These are phyloP conservation scores for Polyodon spathula DNA, from an alignment of 2,113 vertebrate species.

Conservation along the genomic window DNA sequence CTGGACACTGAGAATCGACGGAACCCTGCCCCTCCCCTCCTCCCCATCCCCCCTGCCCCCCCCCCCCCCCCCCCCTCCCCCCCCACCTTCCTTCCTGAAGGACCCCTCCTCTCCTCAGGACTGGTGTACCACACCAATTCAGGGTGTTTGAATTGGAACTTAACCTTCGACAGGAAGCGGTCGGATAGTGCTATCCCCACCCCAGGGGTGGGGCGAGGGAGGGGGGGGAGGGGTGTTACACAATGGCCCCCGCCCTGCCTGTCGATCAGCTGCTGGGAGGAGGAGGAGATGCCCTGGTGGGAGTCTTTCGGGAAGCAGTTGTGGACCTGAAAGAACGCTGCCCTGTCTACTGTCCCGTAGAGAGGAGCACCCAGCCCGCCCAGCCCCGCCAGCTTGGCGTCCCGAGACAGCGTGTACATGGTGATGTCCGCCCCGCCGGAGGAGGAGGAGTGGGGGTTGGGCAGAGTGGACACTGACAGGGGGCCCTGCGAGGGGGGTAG, in stretches of 20 bases:
- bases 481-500: slow-evolving; percentile 48
- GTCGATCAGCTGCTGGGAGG: neutral
- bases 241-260: slow-evolving; percentile 28
- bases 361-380: slow-evolving; percentile 51
- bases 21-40: neutral
- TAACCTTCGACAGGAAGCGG: slow-evolving; percentile 62
- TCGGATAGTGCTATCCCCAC: slow-evolving; percentile 54
- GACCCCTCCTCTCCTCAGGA: slow-evolving; percentile 35
- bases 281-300: no score
- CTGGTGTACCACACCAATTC: slow-evolving; percentile 84
- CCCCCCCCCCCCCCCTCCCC: slow-evolving; percentile 27
- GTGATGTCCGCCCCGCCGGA: slow-evolving; percentile 74
- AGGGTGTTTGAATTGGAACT: slow-evolving; percentile 78
- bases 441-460: slow-evolving; percentile 60
- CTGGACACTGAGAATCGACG: no score
- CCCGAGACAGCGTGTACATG: slow-evolving; percentile 80
- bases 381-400: slow-evolving; percentile 69
- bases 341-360: slow-evolving; percentile 66
- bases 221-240: slow-evolving; percentile 46
- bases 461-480: slow-evolving; percentile 61
- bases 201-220: slow-evolving; percentile 50
- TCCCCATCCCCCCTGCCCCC: neutral
- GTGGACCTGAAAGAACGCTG: slow-evolving; percentile 78
- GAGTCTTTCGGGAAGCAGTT: slow-evolving; percentile 83
- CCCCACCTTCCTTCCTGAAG: slow-evolving; percentile 56